Conservation (phyloP, 2,797 vertebrate genomes). For the Scarus forsteni region DNA sequence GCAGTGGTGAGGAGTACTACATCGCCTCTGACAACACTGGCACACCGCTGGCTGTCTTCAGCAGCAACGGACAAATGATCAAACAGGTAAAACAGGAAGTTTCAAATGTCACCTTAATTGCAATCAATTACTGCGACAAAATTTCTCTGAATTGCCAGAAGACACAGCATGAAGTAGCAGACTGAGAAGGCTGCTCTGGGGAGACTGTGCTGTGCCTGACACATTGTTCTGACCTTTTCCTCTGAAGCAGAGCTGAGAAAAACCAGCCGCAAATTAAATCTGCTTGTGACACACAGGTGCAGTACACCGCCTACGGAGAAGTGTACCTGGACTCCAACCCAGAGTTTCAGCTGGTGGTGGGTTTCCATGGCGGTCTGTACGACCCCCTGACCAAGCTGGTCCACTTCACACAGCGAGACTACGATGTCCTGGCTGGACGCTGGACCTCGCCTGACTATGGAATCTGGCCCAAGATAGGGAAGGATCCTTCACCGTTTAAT, state of each 20-base stretch:
- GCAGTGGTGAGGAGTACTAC: constrained; percentile 98
- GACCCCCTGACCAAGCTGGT: constrained; percentile 96
- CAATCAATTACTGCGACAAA: not conserved
- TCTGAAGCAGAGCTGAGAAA: not conserved
- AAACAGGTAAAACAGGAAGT: constrained; percentile 85
- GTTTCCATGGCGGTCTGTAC: constrained; percentile 97
- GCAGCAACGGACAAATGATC: constrained; percentile 99
- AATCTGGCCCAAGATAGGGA: constrained; percentile 97
- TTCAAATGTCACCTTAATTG: not conserved
- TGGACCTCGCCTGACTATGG: constrained; percentile 98
- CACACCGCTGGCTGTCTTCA: constrained; percentile 97
- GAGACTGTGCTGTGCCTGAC: constrained; percentile 3
- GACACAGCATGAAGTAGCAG: constrained; percentile 4
- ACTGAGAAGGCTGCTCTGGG: not conserved
- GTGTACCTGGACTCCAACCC: constrained; percentile 98
- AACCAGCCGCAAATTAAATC: not conserved
- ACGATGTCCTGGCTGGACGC: constrained; percentile 95
- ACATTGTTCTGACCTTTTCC: constrained; percentile 12
- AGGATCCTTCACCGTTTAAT: constrained; percentile 95
- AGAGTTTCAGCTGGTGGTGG: constrained; percentile 96
- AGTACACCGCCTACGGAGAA: constrained; percentile 98
- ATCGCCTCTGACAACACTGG: constrained; percentile 99
- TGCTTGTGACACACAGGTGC: constrained; percentile 78
- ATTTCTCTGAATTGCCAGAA: not conserved
- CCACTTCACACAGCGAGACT: constrained; percentile 98